A percentile compares a stretch with the other conserved stretches of the same genome.
phyloP scores from a whole-genome alignment of 2,888 invertebrate species.

The Leucania comma region DNA sequence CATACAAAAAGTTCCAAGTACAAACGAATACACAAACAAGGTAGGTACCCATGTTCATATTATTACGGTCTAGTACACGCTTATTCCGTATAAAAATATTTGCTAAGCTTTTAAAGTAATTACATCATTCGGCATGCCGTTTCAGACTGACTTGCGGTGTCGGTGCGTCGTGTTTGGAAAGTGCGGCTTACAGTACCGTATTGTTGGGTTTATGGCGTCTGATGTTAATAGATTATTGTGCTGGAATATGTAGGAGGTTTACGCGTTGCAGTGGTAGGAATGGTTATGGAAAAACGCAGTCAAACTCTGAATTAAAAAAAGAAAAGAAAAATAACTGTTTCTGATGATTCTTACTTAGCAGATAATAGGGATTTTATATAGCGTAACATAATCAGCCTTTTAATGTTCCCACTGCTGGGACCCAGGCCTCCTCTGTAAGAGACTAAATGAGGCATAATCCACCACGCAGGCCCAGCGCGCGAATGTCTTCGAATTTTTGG shows the following conservation, averaged over 20 bases:
- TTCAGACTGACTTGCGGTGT: slow-evolving; percentile 62
- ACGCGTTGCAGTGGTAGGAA: neutral
- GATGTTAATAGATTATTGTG: slow-evolving; percentile 23
- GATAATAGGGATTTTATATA: too few species aligned
- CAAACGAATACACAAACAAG: slow-evolving; percentile 38
- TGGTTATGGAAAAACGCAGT: neutral
- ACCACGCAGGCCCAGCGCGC: too few species aligned
- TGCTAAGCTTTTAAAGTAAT: slow-evolving; percentile 88
- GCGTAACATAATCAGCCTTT: too few species aligned
- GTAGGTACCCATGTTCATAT: slow-evolving; percentile 63
- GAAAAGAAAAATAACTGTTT: too few species aligned
- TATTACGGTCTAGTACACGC: slow-evolving; percentile 77
- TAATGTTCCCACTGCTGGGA: too few species aligned
- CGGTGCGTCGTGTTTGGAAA: slow-evolving; percentile 41
- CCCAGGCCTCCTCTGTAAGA: too few species aligned
- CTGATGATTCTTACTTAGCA: too few species aligned
- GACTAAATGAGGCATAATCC: too few species aligned
- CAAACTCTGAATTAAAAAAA: too few species aligned
- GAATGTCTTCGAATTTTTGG: too few species aligned
- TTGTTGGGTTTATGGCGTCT: slow-evolving; percentile 12
- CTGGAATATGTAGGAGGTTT: neutral
- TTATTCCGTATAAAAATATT: slow-evolving; percentile 86
- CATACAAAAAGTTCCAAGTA: slow-evolving; percentile 14
- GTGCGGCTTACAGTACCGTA: slow-evolving; percentile 8
- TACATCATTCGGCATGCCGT: slow-evolving; percentile 78